Base-by-base conservation (phyloP, 2,797 vertebrate species). In the Chrosomus eos region DNA sequence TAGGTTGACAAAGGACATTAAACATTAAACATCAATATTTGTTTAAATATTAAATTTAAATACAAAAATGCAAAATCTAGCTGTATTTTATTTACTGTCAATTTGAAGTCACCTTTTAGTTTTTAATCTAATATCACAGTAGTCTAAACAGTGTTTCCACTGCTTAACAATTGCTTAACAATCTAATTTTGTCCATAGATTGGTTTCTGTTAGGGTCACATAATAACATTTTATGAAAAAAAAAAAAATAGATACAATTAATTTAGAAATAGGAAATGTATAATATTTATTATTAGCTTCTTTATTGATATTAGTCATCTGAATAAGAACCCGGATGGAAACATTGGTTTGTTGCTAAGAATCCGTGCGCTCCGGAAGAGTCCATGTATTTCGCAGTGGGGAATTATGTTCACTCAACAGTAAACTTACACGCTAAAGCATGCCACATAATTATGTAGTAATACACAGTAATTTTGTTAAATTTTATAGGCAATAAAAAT, bases 331-430 rank as follows among this genome's bases (percentile, higher is more conserved):
- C 83, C 66, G 78, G 64, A 74, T 84, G 70, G 64, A 76, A 87
- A 85, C 51, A 51, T 80, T 76, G 66, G 58, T 67, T 81, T 87
- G 77, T 84, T 88, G 83, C 83, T 84, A 87, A 87, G 71, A 78
- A 67, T 64, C 81, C 45, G 48, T 53, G 40, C 55, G 53, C 67
- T 64, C 28, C 26, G 66, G 80, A 89, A 75, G 33, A 71, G 31
- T 72, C 85, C 84, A 87, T 79, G 33, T 5, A 5, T 10, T 31
- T 23, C 6, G 58, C 13, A 43, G 18, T 51, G 75, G 80, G 31
- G 33, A 11, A 71, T 14, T 0, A 21, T 40, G n/a, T 26, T 55
- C 18, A 18, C 7, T 38, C n/a, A 55, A 26, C 1, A 26, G 31
- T 40, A 13, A 58, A 51, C 40, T 19, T n/a, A 16, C 0, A 81